Percentiles rank a stretch among this genome's conserved stretches.
These are phyloP conservation scores for Monoplex corrugatus DNA, from an alignment of 2,888 invertebrate species.

Conservation along the genomic window DNA sequence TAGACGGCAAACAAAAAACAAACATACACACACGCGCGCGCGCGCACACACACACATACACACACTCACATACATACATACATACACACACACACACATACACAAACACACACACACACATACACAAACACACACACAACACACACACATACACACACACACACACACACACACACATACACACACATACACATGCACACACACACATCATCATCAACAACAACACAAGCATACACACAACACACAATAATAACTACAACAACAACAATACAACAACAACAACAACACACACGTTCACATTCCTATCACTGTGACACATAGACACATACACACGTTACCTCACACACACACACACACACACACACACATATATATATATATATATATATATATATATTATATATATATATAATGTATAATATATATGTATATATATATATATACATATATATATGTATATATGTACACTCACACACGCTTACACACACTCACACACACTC, in stretches of 20 bases:
- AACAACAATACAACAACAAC: no score
- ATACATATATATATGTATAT: no score
- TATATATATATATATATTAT: background rate
- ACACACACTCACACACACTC: background rate
- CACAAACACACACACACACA: no score
- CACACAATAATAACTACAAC: background rate
- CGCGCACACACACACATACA: no score
- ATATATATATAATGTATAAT: no score
- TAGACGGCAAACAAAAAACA: no score
- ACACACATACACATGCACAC: constrained; percentile 32
- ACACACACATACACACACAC: background rate
- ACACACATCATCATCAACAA: background rate
- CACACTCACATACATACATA: no score
- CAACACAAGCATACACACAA: background rate
- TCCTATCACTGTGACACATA: background rate
- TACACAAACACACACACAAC: background rate
- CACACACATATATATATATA: constrained; percentile 22
- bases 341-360: background rate
- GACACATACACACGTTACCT: background rate
- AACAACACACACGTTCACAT: background rate
- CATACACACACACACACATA: no score
- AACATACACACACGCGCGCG: no score
- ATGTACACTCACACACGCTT: background rate
- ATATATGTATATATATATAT: no score
- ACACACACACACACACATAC: constrained; percentile 25